phyloP scores from a whole-genome alignment of 2,888 invertebrate genomes.

The Cheilosia impressa region DNA sequence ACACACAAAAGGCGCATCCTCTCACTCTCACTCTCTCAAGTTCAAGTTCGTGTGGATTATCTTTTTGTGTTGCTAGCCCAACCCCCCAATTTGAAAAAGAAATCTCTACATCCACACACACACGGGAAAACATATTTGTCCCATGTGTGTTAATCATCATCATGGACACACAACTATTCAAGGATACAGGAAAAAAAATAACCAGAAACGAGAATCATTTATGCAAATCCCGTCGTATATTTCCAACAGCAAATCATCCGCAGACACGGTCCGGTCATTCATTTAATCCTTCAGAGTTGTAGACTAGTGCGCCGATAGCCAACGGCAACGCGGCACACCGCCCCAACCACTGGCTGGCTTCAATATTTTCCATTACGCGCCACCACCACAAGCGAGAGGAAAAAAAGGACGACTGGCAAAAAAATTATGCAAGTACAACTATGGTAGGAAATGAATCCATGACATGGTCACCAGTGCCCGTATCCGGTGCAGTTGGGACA shows the following conservation, averaged over 20 bases:
- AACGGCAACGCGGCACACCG: slow-evolving; percentile 16
- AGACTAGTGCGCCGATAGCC: slow-evolving; percentile 46
- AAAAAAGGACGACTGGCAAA: slow-evolving; percentile 6
- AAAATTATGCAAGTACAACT: slow-evolving; percentile 20
- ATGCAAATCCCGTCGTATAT: slow-evolving; percentile 72
- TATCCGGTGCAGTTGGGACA: slow-evolving; percentile 51
- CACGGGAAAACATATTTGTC: slow-evolving; percentile 61
- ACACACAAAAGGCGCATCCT: slow-evolving; percentile 57
- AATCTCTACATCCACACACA: slow-evolving; percentile 32
- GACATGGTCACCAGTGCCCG: slow-evolving; percentile 63
- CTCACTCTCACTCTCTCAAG: slow-evolving; percentile 57
- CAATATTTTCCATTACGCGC: slow-evolving; percentile 59
- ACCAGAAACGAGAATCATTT: slow-evolving; percentile 62
- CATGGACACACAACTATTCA: slow-evolving; percentile 59
- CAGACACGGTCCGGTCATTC: slow-evolving; percentile 69
- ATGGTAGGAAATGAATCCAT: slow-evolving; percentile 64
- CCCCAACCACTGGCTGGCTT: slow-evolving; percentile 24
- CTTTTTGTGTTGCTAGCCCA: slow-evolving; percentile 14
- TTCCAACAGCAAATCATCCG: slow-evolving; percentile 70
- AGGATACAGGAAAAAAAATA: slow-evolving; percentile 44
- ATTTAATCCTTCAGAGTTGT: slow-evolving; percentile 63
- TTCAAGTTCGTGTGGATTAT: slow-evolving; percentile 72
- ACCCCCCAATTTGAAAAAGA: slow-evolving; percentile 7
- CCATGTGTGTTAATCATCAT: slow-evolving; percentile 69
- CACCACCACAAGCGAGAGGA: slow-evolving; percentile 7